Evolutionary conservation across 2,888 invertebrate species (phyloP).

Genomic region (Tolmerus cingulatus): DNA sequence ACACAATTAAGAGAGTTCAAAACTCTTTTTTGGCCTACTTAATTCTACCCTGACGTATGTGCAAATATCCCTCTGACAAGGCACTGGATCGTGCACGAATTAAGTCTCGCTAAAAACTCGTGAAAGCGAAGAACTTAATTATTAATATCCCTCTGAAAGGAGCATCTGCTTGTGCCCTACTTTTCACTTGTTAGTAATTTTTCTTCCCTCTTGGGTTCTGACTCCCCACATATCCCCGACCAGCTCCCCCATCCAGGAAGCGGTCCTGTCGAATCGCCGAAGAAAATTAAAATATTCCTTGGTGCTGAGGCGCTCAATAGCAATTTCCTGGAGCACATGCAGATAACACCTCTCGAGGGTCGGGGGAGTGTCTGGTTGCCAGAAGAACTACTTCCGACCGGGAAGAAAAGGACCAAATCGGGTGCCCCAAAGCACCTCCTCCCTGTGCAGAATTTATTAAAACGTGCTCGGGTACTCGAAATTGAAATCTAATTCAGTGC

Average conservation of each 20-base stretch:
- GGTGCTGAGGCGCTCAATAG: neutral
- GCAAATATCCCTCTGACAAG: neutral
- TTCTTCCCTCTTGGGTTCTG: neutral
- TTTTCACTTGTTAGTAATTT: neutral
- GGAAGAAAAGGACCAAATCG: neutral
- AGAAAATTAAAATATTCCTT: neutral
- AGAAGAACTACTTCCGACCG: neutral
- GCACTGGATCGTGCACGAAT: neutral
- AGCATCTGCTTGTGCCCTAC: neutral
- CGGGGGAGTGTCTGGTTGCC: neutral
- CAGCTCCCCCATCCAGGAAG: neutral
- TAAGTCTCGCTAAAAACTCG: neutral
- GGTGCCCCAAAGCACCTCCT: neutral
- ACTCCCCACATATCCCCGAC: neutral
- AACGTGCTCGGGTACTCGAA: neutral
- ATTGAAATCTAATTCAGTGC: constrained; percentile 18
- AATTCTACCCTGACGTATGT: neutral
- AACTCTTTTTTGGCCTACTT: neutral
- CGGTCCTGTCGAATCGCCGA: neutral
- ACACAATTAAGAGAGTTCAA: neutral
- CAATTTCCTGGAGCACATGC: neutral
- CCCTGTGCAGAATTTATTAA: constrained; percentile 20
- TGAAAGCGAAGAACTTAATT: neutral
- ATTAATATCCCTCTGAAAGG: neutral
- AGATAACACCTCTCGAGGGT: neutral